Evolutionary conservation across 2,113 vertebrate species (phyloP).

Genomic region (Bombycilla garrulus): DNA sequence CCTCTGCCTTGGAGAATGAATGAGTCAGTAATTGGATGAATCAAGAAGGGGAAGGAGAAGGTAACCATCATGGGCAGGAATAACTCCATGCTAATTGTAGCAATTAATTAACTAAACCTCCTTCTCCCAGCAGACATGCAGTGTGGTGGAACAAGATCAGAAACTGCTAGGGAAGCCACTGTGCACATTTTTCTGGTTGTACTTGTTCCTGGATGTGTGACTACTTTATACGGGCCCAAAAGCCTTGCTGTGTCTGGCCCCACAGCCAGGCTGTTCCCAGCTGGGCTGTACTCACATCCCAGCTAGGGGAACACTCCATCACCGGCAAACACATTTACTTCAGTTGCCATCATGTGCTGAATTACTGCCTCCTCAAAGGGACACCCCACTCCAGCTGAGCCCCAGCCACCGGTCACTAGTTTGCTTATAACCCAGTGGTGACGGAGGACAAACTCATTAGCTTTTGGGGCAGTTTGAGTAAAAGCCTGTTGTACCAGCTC

Average conservation of each 20-base stretch:
- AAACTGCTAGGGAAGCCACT: not conserved
- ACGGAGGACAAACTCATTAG: not conserved
- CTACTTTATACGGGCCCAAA: not conserved
- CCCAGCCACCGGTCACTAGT: fast-evolving
- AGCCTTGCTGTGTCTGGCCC: not conserved
- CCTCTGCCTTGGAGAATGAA: not conserved
- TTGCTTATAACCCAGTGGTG: not conserved
- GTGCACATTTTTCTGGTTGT: constrained; percentile 8
- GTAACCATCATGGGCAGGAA: not conserved
- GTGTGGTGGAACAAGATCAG: not conserved
- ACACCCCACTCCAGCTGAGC: not conserved
- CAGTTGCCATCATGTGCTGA: not conserved
- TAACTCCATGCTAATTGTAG: constrained; percentile 31
- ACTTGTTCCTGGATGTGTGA: not conserved
- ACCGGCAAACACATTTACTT: not conserved
- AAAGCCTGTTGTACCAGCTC: not conserved
- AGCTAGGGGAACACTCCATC: fast-evolving
- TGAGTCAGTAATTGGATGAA: not conserved
- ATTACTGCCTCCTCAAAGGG: not conserved
- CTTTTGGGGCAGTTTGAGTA: not conserved
- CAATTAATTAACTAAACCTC: constrained; percentile 41
- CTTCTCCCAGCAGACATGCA: not conserved
- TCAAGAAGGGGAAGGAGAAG: not conserved
- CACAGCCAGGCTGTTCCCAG: not conserved
- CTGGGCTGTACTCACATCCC: not conserved